Evolutionary conservation across 2,797 vertebrate species (phyloP).

Genomic region (Cyclopterus lumpus): DNA sequence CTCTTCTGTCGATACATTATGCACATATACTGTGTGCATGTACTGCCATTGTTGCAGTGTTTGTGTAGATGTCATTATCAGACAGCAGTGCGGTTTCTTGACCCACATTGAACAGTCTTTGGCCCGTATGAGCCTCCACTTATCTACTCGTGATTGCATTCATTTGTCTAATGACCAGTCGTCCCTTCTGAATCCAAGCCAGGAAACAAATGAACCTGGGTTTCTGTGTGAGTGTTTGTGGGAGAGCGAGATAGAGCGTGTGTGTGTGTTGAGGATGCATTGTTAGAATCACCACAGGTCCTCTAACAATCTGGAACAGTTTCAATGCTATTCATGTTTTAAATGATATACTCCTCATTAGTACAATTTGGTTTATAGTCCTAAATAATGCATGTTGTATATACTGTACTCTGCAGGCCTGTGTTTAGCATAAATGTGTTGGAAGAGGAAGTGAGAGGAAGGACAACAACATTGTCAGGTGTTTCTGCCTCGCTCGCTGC

Average conservation of each 20-base stretch:
- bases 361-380: constrained; percentile 24
- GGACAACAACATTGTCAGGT: constrained; percentile 39
- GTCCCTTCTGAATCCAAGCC: constrained; percentile 54
- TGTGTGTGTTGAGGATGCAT: neutral
- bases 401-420: constrained; percentile 9
- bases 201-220: constrained; percentile 46
- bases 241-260: no score
- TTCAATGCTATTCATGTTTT: constrained; percentile 37
- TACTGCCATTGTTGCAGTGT: neutral
- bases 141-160: constrained; percentile 66
- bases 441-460: constrained; percentile 31
- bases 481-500: neutral
- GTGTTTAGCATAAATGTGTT: constrained; percentile 34
- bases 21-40: neutral
- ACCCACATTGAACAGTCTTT: constrained; percentile 60
- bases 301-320: constrained; percentile 22
- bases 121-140: constrained; percentile 57
- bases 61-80: constrained; percentile 46
- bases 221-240: neutral
- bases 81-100: constrained; percentile 51
- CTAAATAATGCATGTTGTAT: constrained; percentile 44
- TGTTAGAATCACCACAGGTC: constrained; percentile 13
- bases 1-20: neutral
- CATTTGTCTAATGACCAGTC: constrained; percentile 72
- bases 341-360: constrained; percentile 39